These are phyloP conservation scores for Dinomys branickii DNA, from an alignment of 2,113 vertebrate genomes.

Conservation along the genomic window DNA sequence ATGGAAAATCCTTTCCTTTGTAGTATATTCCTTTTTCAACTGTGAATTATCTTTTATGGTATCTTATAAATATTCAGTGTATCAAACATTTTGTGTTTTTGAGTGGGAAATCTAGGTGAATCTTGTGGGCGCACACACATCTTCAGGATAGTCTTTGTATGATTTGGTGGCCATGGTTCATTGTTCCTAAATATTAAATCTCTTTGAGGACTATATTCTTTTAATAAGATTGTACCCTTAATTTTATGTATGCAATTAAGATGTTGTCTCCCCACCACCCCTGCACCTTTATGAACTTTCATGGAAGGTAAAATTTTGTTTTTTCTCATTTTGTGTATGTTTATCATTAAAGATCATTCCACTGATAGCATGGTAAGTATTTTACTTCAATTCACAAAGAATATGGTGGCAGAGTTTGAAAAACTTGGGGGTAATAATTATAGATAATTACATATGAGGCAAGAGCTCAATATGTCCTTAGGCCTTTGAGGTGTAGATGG, in stretches of 20 bases:
- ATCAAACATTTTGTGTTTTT: conserved; percentile 45
- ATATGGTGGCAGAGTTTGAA: conserved; percentile 69
- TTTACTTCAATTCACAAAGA: conserved; percentile 43
- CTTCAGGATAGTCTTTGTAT: conserved; percentile 27
- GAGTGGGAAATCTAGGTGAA: conserved; percentile 48
- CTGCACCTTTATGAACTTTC: conserved; percentile 14
- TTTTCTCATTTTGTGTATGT: conserved; percentile 36
- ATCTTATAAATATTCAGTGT: conserved; percentile 65
- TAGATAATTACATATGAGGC: conserved; percentile 71
- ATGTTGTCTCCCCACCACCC: background rate
- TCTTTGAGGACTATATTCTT: conserved; percentile 14
- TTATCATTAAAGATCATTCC: conserved; percentile 49
- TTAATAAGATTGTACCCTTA: background rate
- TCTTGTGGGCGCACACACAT: background rate
- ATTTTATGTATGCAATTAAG: conserved; percentile 40
- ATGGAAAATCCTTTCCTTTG: conserved; percentile 63
- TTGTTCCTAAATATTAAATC: conserved; percentile 30
- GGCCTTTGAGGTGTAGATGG: conserved; percentile 79
- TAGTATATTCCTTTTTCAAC: conserved; percentile 57
- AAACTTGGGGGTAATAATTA: conserved; percentile 75
- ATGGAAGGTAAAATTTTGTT: background rate
- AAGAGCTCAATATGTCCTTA: conserved; percentile 68
- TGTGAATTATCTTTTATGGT: conserved; percentile 56
- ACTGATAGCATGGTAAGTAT: conserved; percentile 48
- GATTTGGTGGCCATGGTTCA: conserved; percentile 12